A percentile compares a stretch with the other conserved stretches of the same genome.
These are phyloP conservation scores for Pangasius larnaudii DNA, from an alignment of 2,797 vertebrate genomes.

Conservation along the genomic window DNA sequence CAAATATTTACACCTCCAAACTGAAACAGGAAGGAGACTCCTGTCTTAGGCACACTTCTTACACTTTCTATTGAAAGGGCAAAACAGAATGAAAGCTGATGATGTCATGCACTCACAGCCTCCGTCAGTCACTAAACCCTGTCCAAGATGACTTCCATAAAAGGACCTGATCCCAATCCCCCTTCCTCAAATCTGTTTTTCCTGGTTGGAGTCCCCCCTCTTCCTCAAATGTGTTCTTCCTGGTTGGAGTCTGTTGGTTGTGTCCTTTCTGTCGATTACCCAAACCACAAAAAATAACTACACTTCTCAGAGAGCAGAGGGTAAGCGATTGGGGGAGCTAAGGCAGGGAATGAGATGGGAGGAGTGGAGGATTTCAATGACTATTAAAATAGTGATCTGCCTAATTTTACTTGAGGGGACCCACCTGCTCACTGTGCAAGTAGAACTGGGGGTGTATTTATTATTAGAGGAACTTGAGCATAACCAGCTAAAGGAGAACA, in stretches of 20 bases:
- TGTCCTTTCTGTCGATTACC: slow-evolving; percentile 1
- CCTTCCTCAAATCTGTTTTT: too few relatives aligned
- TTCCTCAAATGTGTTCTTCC: slow-evolving; percentile 55
- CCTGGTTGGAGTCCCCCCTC: background rate
- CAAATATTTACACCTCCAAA: background rate
- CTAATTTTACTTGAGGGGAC: slow-evolving; percentile 37
- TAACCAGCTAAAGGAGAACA: slow-evolving; percentile 17
- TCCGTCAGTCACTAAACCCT: slow-evolving; percentile 19
- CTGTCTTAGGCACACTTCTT: background rate
- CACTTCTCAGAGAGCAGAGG: background rate
- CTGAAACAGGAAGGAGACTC: too few relatives aligned
- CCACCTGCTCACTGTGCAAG: slow-evolving; percentile 40
- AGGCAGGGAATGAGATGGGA: slow-evolving; percentile 1
- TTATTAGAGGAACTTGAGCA: slow-evolving; percentile 33
- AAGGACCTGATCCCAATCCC: slow-evolving; percentile 64
- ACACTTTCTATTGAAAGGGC: background rate
- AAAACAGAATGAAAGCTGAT: background rate
- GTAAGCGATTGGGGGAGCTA: slow-evolving; percentile 1
- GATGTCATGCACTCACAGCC: slow-evolving; percentile 36
- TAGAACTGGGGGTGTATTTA: slow-evolving; percentile 26
- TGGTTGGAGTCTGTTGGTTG: slow-evolving; percentile 32
- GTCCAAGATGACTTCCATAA: slow-evolving; percentile 64
- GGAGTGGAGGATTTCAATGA: slow-evolving; percentile 8
- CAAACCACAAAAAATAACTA: background rate
- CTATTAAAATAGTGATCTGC: slow-evolving; percentile 30